Evolutionary conservation across 1,140 invertebrate genomes (phyloP).

Genomic region (Oryctes rhinoceros): DNA sequence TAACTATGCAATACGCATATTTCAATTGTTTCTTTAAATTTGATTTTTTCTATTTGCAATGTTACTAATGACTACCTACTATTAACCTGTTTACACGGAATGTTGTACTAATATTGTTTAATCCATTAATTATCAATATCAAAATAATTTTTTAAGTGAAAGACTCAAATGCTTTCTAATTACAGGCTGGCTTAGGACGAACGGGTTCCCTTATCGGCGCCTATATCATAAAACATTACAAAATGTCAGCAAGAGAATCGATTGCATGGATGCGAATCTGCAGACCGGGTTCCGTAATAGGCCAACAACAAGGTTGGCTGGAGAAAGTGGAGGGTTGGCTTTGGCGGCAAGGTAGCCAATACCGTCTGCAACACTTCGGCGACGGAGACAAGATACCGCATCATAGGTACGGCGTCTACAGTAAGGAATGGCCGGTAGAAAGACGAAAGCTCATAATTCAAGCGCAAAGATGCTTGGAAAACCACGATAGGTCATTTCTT

Average conservation of each 20-base stretch:
- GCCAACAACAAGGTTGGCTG: slow-evolving; percentile 82
- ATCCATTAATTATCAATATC: too few species aligned
- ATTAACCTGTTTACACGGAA: too few species aligned
- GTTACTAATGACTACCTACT: too few species aligned
- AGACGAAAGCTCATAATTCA: slow-evolving; percentile 39
- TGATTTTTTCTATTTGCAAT: too few species aligned
- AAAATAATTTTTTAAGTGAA: background rate
- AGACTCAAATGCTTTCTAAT: background rate
- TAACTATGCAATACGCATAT: too few species aligned
- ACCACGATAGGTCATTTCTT: slow-evolving; percentile 26
- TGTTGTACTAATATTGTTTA: too few species aligned
- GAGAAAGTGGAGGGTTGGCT: slow-evolving; percentile 66
- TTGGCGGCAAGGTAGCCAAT: slow-evolving; percentile 62
- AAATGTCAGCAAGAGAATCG: slow-evolving; percentile 80
- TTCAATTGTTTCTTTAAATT: too few species aligned
- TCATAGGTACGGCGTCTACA: slow-evolving; percentile 63
- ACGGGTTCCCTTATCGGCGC: slow-evolving; percentile 85
- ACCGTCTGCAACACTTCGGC: slow-evolving; percentile 60
- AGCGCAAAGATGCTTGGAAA: slow-evolving; percentile 41
- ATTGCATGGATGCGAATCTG: slow-evolving; percentile 87
- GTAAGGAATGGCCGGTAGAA: slow-evolving; percentile 55
- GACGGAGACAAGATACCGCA: slow-evolving; percentile 58
- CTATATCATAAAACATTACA: slow-evolving; percentile 86
- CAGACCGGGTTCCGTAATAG: slow-evolving; percentile 84
- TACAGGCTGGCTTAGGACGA: slow-evolving; percentile 79